A percentile compares a stretch with the other conserved stretches of the same genome.
These are phyloP conservation scores for Andrena haemorrhoa DNA, from an alignment of 2,888 invertebrate species.

Conservation along the genomic window DNA sequence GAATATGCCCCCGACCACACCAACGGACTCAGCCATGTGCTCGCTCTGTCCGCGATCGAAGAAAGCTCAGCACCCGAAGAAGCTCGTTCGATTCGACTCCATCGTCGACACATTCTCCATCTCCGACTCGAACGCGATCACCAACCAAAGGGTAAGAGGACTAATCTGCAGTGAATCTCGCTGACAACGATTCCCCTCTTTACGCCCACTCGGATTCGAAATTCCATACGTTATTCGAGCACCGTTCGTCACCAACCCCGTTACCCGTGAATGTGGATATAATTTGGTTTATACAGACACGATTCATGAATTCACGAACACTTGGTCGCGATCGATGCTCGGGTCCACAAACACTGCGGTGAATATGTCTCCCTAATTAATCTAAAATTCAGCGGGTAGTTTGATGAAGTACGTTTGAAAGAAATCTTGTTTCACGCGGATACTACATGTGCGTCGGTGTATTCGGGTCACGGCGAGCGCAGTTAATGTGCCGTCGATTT, in stretches of 20 bases:
- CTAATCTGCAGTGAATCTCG: background rate
- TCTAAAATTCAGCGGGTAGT: background rate
- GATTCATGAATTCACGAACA: too few relatives aligned
- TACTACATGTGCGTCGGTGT: background rate
- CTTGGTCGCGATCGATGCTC: too few relatives aligned
- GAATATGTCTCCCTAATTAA: background rate
- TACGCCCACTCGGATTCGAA: background rate
- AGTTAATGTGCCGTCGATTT: conserved; percentile 57
- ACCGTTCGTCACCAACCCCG: background rate
- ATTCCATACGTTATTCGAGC: background rate
- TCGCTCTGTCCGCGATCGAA: conserved; percentile 87
- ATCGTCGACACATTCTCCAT: conserved; percentile 88
- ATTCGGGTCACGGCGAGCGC: conserved; percentile 34
- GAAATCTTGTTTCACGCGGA: background rate
- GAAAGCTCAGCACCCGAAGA: conserved; percentile 85
- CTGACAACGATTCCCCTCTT: background rate
- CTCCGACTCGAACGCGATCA: conserved; percentile 85
- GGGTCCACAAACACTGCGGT: too few relatives aligned
- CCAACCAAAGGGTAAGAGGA: conserved; percentile 83
- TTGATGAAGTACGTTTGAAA: background rate
- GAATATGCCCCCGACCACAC: conserved; percentile 86
- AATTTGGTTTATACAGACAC: too few relatives aligned
- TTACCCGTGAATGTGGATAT: too few relatives aligned
- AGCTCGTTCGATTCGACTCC: conserved; percentile 88
- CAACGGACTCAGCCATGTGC: conserved; percentile 86